A percentile compares a stretch with the other conserved stretches of the same genome.
phyloP scores from a whole-genome alignment of 2,797 vertebrate genomes.

The Bradypodion pumilum region DNA sequence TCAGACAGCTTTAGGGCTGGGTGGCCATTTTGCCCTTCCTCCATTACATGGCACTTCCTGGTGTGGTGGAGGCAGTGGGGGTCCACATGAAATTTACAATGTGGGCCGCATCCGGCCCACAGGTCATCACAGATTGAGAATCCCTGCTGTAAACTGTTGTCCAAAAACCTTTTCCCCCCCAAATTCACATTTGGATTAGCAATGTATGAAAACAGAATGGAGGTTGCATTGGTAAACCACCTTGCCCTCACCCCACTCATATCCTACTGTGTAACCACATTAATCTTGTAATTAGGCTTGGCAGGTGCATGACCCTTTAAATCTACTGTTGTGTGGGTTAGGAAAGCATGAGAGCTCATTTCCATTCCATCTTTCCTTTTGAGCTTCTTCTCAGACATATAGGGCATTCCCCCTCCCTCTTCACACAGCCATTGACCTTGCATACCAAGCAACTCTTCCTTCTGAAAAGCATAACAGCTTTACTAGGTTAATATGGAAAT shows the following conservation, averaged over 20 bases:
- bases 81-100: no score
- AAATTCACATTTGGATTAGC: background rate
- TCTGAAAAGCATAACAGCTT: constrained; percentile 41
- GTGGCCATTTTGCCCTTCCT: no score
- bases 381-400: constrained; percentile 7
- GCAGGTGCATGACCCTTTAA: constrained; percentile 23
- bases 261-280: constrained; percentile 16
- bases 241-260: background rate
- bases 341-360: constrained; percentile 23
- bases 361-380: constrained; percentile 5
- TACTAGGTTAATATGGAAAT: constrained; percentile 57
- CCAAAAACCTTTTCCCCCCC: background rate
- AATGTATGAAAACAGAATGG: background rate
- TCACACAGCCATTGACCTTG: constrained; percentile 30
- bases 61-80: no score
- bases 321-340: constrained; percentile 3
- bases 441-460: constrained; percentile 32
- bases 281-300: constrained; percentile 16
- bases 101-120: no score
- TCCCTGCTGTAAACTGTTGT: no score
- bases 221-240: background rate
- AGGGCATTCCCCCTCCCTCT: background rate
- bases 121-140: no score
- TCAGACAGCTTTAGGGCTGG: no score
- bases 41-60: no score